Evolutionary conservation across 2,113 vertebrate species (phyloP).

Genomic region (Urocitellus parryii): DNA sequence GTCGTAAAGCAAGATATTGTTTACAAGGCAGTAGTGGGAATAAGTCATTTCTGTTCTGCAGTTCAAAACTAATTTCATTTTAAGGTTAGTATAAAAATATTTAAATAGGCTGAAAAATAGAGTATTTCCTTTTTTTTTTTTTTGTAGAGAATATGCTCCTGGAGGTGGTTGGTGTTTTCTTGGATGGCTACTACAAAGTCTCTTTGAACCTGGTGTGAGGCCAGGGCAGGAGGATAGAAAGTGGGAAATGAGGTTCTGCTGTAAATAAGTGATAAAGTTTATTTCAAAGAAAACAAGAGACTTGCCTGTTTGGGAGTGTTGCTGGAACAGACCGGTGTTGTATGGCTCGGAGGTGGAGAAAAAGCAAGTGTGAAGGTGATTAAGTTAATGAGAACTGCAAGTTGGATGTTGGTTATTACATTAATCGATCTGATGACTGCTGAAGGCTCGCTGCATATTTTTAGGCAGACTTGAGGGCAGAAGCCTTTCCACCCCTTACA

Average conservation of each 20-base stretch:
- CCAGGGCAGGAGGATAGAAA: rapidly evolving
- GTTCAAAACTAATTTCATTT: conserved; percentile 59
- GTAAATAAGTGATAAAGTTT: conserved; percentile 24
- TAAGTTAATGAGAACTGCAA: conserved; percentile 56
- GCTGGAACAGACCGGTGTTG: neutral
- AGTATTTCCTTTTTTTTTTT: neutral
- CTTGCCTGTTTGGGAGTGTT: conserved; percentile 25
- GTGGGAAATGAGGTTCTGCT: neutral
- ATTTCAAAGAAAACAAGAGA: conserved; percentile 42
- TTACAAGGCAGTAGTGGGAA: neutral
- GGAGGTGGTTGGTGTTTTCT: neutral
- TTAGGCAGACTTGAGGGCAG: neutral
- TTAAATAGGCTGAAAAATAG: neutral
- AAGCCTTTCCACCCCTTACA: conserved; percentile 14
- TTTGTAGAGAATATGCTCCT: neutral
- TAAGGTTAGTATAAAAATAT: neutral
- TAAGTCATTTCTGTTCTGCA: neutral
- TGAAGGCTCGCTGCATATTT: neutral
- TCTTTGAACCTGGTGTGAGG: neutral
- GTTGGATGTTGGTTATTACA: conserved; percentile 36
- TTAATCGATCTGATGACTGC: neutral
- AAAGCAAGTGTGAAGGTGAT: conserved; percentile 40
- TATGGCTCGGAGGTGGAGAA: neutral
- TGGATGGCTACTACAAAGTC: neutral
- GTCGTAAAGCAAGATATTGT: neutral